Evolutionary conservation across 2,113 vertebrate genomes (phyloP), one percentile per base, ranked within the genome.

Genomic region (Meleagris gallopavo): DNA sequence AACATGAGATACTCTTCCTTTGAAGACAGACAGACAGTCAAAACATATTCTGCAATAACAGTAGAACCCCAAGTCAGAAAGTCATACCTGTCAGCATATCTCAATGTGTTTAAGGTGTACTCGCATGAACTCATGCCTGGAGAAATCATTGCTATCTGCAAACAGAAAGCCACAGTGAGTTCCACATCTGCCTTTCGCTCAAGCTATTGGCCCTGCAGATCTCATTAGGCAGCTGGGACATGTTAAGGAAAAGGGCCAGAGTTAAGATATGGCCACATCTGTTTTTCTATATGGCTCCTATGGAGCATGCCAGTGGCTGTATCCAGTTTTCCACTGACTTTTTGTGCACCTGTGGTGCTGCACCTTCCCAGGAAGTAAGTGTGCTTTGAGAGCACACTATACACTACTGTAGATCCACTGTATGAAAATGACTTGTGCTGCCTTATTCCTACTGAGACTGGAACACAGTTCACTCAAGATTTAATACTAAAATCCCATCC

Each of bases 111-210:
- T 95, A 99, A 97, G 24, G 99, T 99, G 78, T 99, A 99, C 87
- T 99, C 99, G 89, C 99, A 99, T 14, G 99, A 99, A 88, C 92
- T 96, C 98, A 99, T 99, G 79, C 99, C 98, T 25, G 99, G 99
- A 71, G 99, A 99, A 93, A 99, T 99, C 99, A 99, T 99, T 32
- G 99, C 99, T 94, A 99, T 99, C 99, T 99, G 97, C 54, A 95
- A 96, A 97, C 70, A 87, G 43, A 93, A 91, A 6, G 71, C 9
- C 10, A 67, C 50, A 74, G 50, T 67, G 25, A 89, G 34, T 58
- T n/a, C n/a, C 25, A 60, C 10, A 19, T 41, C 36, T 89, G 70
- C 38, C 32, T 81, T 83, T 13, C 65, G 30, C 30, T 91, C 9
- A 21, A 10, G 8, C 64, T 81, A 58, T 10, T 11, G 8, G 7